phyloP scores from a whole-genome alignment of 1,140 invertebrate species.

The Meteorus sp. region DNA sequence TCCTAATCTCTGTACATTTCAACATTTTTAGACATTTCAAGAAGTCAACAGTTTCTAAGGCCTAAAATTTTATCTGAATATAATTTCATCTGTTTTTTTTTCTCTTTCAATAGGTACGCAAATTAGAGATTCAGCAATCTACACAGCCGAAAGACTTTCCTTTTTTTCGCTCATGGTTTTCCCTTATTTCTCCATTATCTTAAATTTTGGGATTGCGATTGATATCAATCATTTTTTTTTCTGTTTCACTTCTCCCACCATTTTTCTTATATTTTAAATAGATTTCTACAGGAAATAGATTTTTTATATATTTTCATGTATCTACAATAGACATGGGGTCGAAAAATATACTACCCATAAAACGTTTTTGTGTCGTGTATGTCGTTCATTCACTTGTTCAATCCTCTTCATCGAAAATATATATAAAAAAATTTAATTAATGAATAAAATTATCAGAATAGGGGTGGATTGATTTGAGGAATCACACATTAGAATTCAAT shows the following conservation, averaged over 20 bases:
- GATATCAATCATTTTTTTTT: not conserved
- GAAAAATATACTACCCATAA: slow-evolving; percentile 29
- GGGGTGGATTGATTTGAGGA: no score
- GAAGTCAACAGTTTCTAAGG: slow-evolving; percentile 34
- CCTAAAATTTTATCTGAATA: slow-evolving; percentile 28
- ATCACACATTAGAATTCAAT: no score
- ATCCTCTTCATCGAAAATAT: not conserved
- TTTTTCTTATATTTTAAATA: no score
- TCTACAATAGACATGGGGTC: slow-evolving; percentile 18
- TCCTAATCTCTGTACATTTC: slow-evolving; percentile 10
- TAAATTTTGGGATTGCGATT: not conserved
- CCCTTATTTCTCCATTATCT: not conserved
- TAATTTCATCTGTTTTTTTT: no score
- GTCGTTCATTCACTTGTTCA: slow-evolving; percentile 5
- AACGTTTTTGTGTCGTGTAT: slow-evolving; percentile 4
- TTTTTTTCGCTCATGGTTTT: slow-evolving; percentile 9
- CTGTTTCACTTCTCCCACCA: no score
- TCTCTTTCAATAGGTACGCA: slow-evolving; percentile 28
- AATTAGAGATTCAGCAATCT: slow-evolving; percentile 27
- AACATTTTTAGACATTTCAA: slow-evolving; percentile 40
- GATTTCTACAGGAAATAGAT: no score
- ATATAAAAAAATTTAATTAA: no score
- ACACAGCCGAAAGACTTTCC: slow-evolving; percentile 15
- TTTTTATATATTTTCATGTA: no score
- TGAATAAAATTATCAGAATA: no score